Base-by-base conservation (phyloP, 2,888 invertebrate species). In the Gymnoscelis rufifasciata region DNA sequence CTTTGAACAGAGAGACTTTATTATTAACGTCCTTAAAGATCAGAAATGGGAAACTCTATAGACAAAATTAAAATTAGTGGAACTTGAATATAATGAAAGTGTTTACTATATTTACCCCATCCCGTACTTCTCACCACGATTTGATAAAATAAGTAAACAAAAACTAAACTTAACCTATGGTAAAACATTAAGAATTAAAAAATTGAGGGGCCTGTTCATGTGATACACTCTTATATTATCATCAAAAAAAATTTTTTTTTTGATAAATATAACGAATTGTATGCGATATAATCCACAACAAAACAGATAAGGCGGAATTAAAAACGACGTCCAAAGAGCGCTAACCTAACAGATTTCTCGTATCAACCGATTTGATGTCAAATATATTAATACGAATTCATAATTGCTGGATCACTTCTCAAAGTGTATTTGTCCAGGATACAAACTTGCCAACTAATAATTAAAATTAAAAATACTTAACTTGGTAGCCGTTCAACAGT, bases 261-360 rank as follows among this genome's bases (percentile, higher is more conserved):
- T n/a, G n/a, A n/a, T n/a, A n/a, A 8, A 26, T 26, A 26, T 8
- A 26, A 7, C 3, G 26, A 6, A 26, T 7, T 7, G 7, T 7
- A 6, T 8, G 8, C 26, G 26, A 7, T 26, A 7, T 26, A 3
- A 19, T 19, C 14, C 31, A n/a, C 26, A 31, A 38, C 26, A 31
- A 19, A 28, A 33, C 38, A 33, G 38, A 38, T 31, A 38, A 43
- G 38, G 44, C 38, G 38, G 44, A 13, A 44, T 38, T 38, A 33
- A 38, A 44, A 33, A 33, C 44, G 38, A 44, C 44, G 44, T 44
- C 44, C 44, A 28, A 44, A 38, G 0, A 27, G 27, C 38, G 27
- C 19, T 38, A 19, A 33, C n/a, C 28, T 50, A 40, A 36, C 29
- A 39, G 29, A 24, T 29, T 38, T 39, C 29, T 36, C 39, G 14